These are phyloP conservation scores for Vicugna pacos DNA, from an alignment of 2,113 vertebrate species.

Conservation along the genomic window DNA sequence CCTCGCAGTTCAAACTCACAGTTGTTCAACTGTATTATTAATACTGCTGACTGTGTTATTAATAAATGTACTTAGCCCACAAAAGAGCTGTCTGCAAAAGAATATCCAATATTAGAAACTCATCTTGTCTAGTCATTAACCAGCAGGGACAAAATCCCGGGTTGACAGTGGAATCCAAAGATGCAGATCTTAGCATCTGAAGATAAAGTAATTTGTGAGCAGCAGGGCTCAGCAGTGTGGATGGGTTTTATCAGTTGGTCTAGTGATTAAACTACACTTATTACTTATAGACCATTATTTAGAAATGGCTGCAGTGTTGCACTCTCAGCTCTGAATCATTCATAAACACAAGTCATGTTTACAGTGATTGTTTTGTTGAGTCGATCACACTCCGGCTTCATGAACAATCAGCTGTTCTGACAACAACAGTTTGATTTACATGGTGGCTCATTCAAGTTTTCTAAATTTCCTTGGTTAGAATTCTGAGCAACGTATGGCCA, in stretches of 20 bases:
- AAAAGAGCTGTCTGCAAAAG: background rate
- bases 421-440: background rate
- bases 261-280: background rate
- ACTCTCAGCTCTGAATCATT: background rate
- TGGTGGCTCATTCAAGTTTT: background rate
- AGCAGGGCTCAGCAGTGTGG: rapidly evolving
- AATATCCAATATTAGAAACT: background rate
- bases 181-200: background rate
- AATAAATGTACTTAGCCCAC: background rate
- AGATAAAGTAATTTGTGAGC: background rate
- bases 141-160: background rate
- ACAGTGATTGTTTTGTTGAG: background rate
- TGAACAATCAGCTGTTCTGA: background rate
- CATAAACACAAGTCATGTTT: background rate
- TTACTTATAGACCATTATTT: background rate
- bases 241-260: background rate
- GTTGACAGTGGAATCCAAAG: background rate
- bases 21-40: background rate
- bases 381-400: background rate
- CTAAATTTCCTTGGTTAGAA: background rate
- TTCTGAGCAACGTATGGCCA: background rate
- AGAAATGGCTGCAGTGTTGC: background rate
- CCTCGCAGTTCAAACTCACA: background rate
- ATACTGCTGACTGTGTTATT: background rate
- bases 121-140: background rate